Conservation (phyloP, 2,113 vertebrate genomes). For the Aramus guarauna region DNA sequence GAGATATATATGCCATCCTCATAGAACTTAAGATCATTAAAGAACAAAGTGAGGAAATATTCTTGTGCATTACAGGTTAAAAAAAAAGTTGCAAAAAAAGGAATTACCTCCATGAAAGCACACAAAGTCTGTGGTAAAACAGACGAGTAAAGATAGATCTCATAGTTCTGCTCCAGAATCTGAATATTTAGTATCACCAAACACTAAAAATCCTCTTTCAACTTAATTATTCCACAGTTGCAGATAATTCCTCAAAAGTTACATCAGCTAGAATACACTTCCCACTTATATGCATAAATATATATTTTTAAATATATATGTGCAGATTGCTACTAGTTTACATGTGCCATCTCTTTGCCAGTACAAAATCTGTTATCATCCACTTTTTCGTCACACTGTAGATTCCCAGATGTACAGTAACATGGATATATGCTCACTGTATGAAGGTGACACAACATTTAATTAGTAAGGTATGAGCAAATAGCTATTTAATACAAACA, state of each 20-base stretch:
- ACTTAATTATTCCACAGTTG: not conserved
- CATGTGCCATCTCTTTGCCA: not conserved
- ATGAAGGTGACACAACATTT: not conserved
- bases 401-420: not conserved
- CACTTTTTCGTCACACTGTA: not conserved
- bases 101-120: accelerated
- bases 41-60: not conserved
- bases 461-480: not conserved
- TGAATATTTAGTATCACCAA: not conserved
- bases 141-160: not conserved
- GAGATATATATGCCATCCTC: not conserved
- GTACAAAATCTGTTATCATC: not conserved
- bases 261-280: not conserved
- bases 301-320: not conserved
- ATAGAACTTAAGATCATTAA: not conserved
- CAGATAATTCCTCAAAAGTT: not conserved
- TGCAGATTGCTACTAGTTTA: not conserved
- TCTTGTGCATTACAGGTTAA: not conserved
- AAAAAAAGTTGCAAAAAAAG: not conserved
- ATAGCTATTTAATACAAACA: not conserved
- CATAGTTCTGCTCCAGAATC: not conserved
- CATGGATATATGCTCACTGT: not conserved
- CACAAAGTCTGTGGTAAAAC: not conserved
- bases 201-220: not conserved
- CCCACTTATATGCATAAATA: not conserved